Conservation (phyloP, 2,797 vertebrate species). For the Varecia variegata region DNA sequence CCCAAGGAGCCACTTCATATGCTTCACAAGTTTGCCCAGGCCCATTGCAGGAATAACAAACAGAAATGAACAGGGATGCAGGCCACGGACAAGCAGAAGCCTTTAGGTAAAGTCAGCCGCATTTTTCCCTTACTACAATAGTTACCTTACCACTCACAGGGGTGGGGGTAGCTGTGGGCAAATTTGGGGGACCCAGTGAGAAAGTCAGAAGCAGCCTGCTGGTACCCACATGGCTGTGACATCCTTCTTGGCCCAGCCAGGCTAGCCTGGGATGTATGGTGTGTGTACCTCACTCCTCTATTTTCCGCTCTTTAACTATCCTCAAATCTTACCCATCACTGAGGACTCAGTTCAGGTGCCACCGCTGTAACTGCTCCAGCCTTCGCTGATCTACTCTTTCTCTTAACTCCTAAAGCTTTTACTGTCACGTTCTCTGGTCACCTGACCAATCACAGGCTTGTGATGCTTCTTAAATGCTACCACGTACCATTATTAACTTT, state of each 20-base stretch:
- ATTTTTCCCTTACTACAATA: background rate
- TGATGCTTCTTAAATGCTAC: background rate
- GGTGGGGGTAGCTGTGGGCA: background rate
- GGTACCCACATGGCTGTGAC: background rate
- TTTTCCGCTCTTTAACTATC: background rate
- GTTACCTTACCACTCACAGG: background rate
- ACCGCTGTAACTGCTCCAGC: background rate
- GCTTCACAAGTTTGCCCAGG: background rate
- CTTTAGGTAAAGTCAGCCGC: background rate
- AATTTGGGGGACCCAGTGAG: background rate
- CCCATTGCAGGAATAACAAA: background rate
- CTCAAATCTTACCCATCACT: background rate
- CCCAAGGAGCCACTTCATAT: background rate
- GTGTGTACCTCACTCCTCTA: background rate
- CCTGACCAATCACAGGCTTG: background rate
- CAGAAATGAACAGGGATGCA: background rate
- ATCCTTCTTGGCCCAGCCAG: background rate
- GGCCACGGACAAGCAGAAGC: background rate
- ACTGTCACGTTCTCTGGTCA: background rate
- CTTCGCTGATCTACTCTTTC: background rate
- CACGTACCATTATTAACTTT: background rate
- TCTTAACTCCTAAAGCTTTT: background rate
- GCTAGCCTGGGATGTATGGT: background rate
- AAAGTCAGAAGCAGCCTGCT: background rate
- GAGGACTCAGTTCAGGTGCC: background rate